Evolutionary conservation across 2,113 vertebrate genomes (phyloP).

Genomic region (Balaeniceps rex): DNA sequence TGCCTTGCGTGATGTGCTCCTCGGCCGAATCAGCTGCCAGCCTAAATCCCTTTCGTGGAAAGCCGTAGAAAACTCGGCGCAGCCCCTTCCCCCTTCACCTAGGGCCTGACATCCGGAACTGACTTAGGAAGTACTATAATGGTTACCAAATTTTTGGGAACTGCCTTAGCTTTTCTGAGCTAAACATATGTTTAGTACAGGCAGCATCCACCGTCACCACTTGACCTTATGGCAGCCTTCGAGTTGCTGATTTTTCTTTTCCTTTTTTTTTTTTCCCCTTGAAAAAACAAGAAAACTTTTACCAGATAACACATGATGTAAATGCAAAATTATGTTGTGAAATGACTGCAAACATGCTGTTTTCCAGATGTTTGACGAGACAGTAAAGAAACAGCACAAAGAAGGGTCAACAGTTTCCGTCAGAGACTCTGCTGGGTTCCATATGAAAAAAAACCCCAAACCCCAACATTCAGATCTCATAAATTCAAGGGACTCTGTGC

Average conservation of each 20-base stretch:
- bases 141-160: conserved; percentile 96
- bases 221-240: conserved; percentile 88
- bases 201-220: conserved; percentile 91
- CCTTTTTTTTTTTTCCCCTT: neutral
- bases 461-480: conserved; percentile 55
- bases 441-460: conserved; percentile 41
- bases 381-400: conserved; percentile 71
- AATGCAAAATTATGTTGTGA: conserved; percentile 86
- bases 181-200: conserved; percentile 91
- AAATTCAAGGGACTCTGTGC: conserved; percentile 66
- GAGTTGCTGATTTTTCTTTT: conserved; percentile 65
- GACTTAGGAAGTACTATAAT: conserved; percentile 95
- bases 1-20: conserved; percentile 75
- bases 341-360: conserved; percentile 83
- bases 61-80: conserved; percentile 31
- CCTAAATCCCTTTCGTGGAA: conserved; percentile 70
- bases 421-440: conserved; percentile 80
- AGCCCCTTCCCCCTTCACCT: conserved; percentile 69
- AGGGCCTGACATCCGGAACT: conserved; percentile 91
- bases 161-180: conserved; percentile 76
- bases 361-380: conserved; percentile 95
- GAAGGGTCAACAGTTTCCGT: conserved; percentile 78
- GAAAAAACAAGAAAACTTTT: conserved; percentile 66
- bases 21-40: conserved; percentile 74
- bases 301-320: conserved; percentile 90